A percentile compares a stretch with the other conserved stretches of the same genome.
These are phyloP conservation scores for Ceratina australensis DNA, from an alignment of 1,140 invertebrate species.

Conservation along the genomic window DNA sequence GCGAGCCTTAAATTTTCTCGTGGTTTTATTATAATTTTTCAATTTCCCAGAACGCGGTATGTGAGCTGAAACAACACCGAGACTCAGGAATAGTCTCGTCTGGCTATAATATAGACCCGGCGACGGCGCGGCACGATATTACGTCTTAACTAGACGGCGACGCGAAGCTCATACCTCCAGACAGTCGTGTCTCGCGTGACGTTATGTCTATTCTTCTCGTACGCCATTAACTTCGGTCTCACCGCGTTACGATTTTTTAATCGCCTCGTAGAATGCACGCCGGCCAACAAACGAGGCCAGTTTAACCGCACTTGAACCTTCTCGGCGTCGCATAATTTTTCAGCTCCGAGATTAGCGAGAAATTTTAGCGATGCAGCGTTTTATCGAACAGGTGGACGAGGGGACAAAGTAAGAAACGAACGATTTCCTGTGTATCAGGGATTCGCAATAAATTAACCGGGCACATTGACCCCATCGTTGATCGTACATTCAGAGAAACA, in stretches of 20 bases:
- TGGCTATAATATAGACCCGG: conserved; percentile 2
- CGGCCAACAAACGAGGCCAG: neutral
- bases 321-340: neutral
- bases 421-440: conserved; percentile 9
- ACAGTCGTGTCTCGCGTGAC: conserved; percentile 46
- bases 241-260: conserved; percentile 40
- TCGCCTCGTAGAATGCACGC: conserved; percentile 1
- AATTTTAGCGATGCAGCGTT: neutral
- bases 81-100: conserved; percentile 15
- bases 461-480: neutral
- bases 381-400: neutral
- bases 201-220: conserved; percentile 21
- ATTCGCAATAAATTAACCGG: conserved; percentile 17
- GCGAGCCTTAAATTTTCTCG: neutral
- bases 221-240: conserved; percentile 33
- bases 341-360: neutral
- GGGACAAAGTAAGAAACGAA: neutral
- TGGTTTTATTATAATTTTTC: neutral
- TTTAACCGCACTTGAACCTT: neutral
- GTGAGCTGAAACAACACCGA: conserved; percentile 3
- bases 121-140: conserved; percentile 38
- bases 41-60: neutral
- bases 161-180: conserved; percentile 49
- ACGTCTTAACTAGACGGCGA: conserved; percentile 40
- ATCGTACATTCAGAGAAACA: conserved; percentile 30